A percentile compares a stretch with the other conserved stretches of the same genome.
Conservation (phyloP, 2,113 vertebrate species). For the Coptodon bakossiorum region DNA sequence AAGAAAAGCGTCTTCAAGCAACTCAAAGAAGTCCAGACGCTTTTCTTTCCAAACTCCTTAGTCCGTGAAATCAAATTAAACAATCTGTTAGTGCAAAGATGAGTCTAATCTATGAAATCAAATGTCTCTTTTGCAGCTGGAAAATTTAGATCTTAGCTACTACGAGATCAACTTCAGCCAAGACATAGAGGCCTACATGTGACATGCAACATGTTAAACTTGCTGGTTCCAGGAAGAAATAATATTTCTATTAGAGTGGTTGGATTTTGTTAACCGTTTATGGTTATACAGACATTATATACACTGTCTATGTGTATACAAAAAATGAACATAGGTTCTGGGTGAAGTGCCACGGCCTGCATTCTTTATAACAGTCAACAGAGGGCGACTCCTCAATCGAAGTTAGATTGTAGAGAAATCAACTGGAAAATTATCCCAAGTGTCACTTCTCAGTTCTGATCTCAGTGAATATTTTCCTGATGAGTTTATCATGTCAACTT, state of each 20-base stretch:
- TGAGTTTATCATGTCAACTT: too few relatives aligned
- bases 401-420: background rate
- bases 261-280: accelerated
- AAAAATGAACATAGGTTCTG: accelerated
- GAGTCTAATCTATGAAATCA: background rate
- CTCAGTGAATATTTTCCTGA: too few relatives aligned
- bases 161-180: background rate
- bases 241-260: background rate
- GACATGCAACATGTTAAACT: background rate
- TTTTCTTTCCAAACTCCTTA: too few relatives aligned
- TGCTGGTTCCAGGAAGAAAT: background rate
- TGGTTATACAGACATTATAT: background rate
- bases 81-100: background rate
- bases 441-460: too few relatives aligned
- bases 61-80: background rate
- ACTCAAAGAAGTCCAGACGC: too few relatives aligned
- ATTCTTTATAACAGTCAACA: background rate
- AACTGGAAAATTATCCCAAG: background rate
- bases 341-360: background rate
- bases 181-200: background rate
- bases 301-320: background rate
- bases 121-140: background rate
- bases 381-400: background rate
- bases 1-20: too few relatives aligned
- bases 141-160: background rate